A percentile compares a stretch with the other conserved stretches of the same genome.
phyloP scores from a whole-genome alignment of 1,140 invertebrate species.

The Eumaeus atala region DNA sequence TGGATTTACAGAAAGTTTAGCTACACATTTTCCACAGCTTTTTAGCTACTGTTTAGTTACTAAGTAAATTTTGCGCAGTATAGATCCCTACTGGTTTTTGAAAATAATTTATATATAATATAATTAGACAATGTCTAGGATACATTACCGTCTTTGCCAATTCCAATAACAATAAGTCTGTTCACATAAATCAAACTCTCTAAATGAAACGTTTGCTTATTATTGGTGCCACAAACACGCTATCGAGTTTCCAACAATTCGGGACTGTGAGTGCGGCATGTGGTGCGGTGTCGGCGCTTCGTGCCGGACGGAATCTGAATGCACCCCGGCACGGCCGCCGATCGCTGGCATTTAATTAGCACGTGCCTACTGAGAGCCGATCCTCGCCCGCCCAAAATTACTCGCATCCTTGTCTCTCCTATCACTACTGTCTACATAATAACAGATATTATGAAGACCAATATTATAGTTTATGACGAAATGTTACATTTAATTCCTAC shows the following conservation, averaged over 20 bases:
- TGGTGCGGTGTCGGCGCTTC: slow-evolving; percentile 43
- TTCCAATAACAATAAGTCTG: neutral
- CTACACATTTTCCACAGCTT: too few species aligned
- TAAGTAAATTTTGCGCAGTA: too few species aligned
- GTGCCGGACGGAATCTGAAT: slow-evolving; percentile 48
- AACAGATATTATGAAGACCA: neutral
- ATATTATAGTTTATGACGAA: slow-evolving; percentile 8
- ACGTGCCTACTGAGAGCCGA: slow-evolving; percentile 51
- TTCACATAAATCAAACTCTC: slow-evolving; percentile 7
- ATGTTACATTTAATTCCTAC: too few species aligned
- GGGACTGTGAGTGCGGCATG: slow-evolving; percentile 39
- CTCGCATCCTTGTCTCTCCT: slow-evolving; percentile 49
- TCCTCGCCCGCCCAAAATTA: slow-evolving; percentile 46
- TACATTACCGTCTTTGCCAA: too few species aligned
- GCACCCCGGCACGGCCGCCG: slow-evolving; percentile 43
- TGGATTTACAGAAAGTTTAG: too few species aligned
- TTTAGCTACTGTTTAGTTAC: too few species aligned
- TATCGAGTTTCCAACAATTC: slow-evolving; percentile 51
- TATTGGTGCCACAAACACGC: slow-evolving; percentile 26
- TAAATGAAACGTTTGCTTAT: slow-evolving; percentile 22
- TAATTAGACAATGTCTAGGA: too few species aligned
- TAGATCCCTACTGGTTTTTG: too few species aligned
- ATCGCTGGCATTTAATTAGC: slow-evolving; percentile 69
- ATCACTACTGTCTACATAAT: slow-evolving; percentile 13
- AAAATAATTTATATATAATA: too few species aligned